Conservation (phyloP, 1,140 invertebrate genomes). For the Lineus longissimus region DNA sequence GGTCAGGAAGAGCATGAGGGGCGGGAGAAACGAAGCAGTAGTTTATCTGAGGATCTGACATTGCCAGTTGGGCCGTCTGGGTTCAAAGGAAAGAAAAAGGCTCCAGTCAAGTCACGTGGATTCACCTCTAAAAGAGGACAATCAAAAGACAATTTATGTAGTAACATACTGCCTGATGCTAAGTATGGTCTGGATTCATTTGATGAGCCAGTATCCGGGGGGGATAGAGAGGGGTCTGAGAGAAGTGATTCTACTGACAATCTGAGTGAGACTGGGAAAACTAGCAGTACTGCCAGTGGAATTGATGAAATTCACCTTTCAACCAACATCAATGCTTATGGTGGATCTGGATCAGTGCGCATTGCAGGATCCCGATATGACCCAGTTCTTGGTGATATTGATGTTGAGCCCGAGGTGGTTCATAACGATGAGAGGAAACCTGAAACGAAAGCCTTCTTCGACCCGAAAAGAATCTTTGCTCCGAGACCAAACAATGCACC, state of each 20-base stretch:
- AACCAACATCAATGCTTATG: constrained; percentile 12
- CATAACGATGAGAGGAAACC: background rate
- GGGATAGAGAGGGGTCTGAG: constrained; percentile 1
- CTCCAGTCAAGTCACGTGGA: constrained; percentile 3
- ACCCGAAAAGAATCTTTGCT: background rate
- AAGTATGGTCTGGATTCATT: constrained; percentile 38
- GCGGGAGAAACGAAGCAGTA: constrained; percentile 15
- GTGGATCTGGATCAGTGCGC: background rate
- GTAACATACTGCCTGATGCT: constrained; percentile 30
- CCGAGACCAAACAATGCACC: constrained; percentile 21
- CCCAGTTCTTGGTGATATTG: background rate
- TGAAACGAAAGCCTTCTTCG: background rate
- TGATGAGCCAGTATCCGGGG: constrained; percentile 21
- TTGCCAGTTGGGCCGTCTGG: constrained; percentile 10
- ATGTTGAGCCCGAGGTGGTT: background rate
- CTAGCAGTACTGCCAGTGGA: constrained; percentile 9
- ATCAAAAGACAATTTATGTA: constrained; percentile 22
- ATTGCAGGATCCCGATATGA: background rate
- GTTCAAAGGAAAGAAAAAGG: constrained; percentile 14
- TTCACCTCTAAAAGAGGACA: constrained; percentile 7
- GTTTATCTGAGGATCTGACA: background rate
- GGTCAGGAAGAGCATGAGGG: constrained; percentile 19
- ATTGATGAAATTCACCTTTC: constrained; percentile 17
- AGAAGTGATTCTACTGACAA: constrained; percentile 4
- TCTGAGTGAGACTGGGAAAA: background rate